These are phyloP conservation scores for Pristionchus japonicus DNA, from an alignment of 2,888 invertebrate species.

Conservation along the genomic window DNA sequence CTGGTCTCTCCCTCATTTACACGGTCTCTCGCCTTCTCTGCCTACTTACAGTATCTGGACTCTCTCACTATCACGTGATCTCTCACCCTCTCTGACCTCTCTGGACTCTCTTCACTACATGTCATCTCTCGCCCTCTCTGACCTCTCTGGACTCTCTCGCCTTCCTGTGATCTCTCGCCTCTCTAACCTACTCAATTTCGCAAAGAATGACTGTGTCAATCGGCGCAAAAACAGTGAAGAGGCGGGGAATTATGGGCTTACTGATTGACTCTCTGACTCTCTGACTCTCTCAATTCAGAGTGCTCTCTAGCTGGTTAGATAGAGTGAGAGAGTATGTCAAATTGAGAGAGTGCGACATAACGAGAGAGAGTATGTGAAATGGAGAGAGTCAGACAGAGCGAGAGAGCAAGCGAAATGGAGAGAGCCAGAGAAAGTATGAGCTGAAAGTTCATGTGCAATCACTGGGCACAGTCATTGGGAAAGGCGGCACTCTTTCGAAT, in stretches of 20 bases:
- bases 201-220: neutral
- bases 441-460: slow-evolving; percentile 1
- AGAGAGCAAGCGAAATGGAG: no score
- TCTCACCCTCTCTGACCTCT: no score
- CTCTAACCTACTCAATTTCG: neutral
- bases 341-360: no score
- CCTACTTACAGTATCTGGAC: no score
- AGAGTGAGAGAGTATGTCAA: slow-evolving; percentile 18
- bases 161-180: no score
- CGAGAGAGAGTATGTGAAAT: neutral
- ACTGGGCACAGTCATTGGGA: no score
- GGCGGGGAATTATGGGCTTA: slow-evolving; percentile 16
- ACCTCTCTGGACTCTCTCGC: neutral
- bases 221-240: neutral
- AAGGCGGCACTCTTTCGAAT: no score
- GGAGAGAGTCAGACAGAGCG: neutral
- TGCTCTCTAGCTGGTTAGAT: neutral
- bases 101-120: no score
- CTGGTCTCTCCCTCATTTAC: neutral
- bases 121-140: neutral
- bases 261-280: neutral
- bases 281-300: no score
- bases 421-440: no score
- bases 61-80: no score
- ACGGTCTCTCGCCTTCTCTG: no score